Evolutionary conservation across 2,888 invertebrate genomes (phyloP).

Genomic region (Drosophila prostipennis): DNA sequence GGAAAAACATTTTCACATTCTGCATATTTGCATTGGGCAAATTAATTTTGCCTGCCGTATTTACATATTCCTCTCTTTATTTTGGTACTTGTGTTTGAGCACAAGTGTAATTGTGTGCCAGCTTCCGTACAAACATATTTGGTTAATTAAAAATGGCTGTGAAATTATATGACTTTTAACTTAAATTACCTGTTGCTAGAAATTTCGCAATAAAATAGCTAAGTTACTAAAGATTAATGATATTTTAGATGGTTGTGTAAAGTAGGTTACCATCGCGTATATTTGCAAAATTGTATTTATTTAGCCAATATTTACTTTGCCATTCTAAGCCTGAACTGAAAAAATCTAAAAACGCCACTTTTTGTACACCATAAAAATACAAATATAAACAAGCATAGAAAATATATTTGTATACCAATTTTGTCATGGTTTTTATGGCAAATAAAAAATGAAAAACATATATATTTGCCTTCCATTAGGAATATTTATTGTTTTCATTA

Average conservation of each 20-base stretch:
- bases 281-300: slow-evolving; percentile 3
- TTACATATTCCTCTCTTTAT: slow-evolving; percentile 51
- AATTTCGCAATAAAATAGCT: too few relatives aligned
- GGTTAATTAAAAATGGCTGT: slow-evolving; percentile 73
- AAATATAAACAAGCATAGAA: neutral
- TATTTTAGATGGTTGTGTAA: too few relatives aligned
- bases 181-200: neutral
- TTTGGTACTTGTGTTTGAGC: neutral
- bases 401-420: neutral
- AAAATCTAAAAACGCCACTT: neutral
- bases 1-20: slow-evolving; percentile 40
- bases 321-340: neutral
- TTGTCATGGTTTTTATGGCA: neutral
- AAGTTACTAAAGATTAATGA: too few relatives aligned
- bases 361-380: neutral
- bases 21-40: slow-evolving; percentile 74
- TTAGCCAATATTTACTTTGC: neutral
- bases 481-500: slow-evolving; percentile 20
- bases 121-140: slow-evolving; percentile 49
- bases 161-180: slow-evolving; percentile 58
- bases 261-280: neutral
- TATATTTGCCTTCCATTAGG: slow-evolving; percentile 19
- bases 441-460: neutral
- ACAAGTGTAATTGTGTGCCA: slow-evolving; percentile 31
- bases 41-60: slow-evolving; percentile 68